These are phyloP conservation scores for Geotrupes spiniger DNA, from an alignment of 2,888 invertebrate genomes.

Conservation along the genomic window DNA sequence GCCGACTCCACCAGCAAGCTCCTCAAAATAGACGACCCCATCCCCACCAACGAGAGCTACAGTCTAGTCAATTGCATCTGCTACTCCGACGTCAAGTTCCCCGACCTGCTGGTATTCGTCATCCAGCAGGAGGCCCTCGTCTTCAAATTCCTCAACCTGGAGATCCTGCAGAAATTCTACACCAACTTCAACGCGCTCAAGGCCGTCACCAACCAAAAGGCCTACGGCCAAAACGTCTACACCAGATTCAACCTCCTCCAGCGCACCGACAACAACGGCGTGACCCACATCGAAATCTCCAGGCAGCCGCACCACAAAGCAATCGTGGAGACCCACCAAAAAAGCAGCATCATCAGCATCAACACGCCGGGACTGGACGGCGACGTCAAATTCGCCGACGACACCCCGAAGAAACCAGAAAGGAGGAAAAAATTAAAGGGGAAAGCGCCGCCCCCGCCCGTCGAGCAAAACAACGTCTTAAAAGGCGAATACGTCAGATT, in stretches of 20 bases:
- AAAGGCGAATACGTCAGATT: conserved; percentile 50
- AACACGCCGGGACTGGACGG: conserved; percentile 41
- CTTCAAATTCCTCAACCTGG: conserved; percentile 44
- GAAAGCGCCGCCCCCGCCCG: conserved; percentile 42
- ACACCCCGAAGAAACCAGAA: conserved; percentile 42
- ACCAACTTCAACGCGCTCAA: conserved; percentile 47
- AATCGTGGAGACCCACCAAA: conserved; percentile 22
- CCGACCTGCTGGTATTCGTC: conserved; percentile 47
- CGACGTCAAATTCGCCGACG: conserved; percentile 31
- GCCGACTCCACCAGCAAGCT: conserved; percentile 33
- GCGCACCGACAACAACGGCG: conserved; percentile 52
- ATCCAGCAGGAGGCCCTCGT: conserved; percentile 46
- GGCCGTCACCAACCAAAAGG: conserved; percentile 46
- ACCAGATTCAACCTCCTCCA: conserved; percentile 50
- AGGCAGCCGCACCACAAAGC: conserved; percentile 30
- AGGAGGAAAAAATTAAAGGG: conserved; percentile 40
- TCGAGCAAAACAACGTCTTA: conserved; percentile 38
- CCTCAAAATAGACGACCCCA: neutral
- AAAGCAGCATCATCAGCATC: conserved; percentile 47
- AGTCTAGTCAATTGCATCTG: conserved; percentile 49
- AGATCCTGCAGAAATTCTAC: conserved; percentile 42
- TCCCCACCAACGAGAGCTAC: conserved; percentile 35
- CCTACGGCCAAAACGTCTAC: conserved; percentile 33
- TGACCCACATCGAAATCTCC: conserved; percentile 53
- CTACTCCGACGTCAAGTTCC: conserved; percentile 48